Percentiles rank a stretch among this genome's conserved stretches.
Evolutionary conservation across 1,140 invertebrate genomes (phyloP).

Genomic region (Stenopsyche tienmushanensis): DNA sequence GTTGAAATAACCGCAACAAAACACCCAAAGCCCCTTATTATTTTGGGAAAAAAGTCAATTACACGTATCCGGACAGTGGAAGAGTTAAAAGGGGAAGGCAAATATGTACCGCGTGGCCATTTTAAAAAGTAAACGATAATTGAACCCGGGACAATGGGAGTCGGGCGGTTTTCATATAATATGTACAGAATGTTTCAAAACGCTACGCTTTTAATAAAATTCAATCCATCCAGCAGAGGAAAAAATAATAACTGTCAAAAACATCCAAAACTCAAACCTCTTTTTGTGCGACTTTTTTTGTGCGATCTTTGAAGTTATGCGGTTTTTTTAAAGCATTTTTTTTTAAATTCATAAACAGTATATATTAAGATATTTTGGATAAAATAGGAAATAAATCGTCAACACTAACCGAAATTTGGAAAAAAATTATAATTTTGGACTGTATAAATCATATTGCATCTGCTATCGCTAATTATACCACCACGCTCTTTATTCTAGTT

Average conservation of each 20-base stretch:
- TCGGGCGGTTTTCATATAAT: conserved; percentile 28
- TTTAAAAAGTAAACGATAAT: conserved; percentile 41
- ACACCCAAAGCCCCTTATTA: conserved; percentile 14
- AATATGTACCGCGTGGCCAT: too few species aligned
- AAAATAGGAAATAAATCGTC: too few species aligned
- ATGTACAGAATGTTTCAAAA: conserved; percentile 22
- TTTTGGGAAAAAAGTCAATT: conserved; percentile 32
- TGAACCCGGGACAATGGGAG: conserved; percentile 38
- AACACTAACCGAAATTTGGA: neutral
- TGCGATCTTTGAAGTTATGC: too few species aligned
- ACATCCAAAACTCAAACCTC: too few species aligned
- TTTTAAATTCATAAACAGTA: too few species aligned
- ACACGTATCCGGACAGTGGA: conserved; percentile 29
- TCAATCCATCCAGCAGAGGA: neutral
- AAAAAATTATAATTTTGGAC: neutral
- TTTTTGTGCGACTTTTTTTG: too few species aligned
- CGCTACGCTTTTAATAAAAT: neutral
- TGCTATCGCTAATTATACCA: too few species aligned
- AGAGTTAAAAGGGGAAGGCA: too few species aligned
- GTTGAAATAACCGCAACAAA: conserved; percentile 12
- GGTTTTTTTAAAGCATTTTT: too few species aligned
- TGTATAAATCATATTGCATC: too few species aligned
- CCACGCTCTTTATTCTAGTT: too few species aligned
- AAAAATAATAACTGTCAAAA: too few species aligned
- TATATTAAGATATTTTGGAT: neutral